phyloP scores from a whole-genome alignment of 2,113 vertebrate genomes.

The Indri indri region DNA sequence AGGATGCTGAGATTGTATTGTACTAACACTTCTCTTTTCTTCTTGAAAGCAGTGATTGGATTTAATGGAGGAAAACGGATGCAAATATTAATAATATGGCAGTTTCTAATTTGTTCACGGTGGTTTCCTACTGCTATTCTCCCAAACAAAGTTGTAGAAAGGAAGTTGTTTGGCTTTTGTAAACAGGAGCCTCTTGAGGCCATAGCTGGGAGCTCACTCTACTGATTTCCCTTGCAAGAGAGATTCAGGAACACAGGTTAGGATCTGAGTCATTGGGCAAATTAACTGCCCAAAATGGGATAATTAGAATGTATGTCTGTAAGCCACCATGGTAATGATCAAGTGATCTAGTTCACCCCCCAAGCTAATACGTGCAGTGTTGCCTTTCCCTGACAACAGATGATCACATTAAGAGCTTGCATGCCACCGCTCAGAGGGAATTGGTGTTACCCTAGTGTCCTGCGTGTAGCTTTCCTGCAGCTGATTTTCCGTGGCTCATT shows the following conservation, averaged over 20 bases:
- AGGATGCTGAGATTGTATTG: too few relatives aligned
- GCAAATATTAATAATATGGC: accelerated
- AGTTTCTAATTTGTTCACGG: neutral
- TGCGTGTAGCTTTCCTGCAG: neutral
- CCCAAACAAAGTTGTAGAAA: neutral
- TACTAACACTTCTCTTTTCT: neutral
- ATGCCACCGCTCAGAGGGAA: neutral
- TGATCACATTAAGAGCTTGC: neutral
- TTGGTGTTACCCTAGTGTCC: neutral
- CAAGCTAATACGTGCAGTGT: neutral
- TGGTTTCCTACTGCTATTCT: neutral
- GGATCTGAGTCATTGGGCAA: constrained; percentile 19
- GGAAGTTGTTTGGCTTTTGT: neutral
- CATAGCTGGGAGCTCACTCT: neutral
- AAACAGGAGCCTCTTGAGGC: neutral
- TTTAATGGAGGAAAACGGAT: neutral
- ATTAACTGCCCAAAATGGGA: constrained; percentile 37
- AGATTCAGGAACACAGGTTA: neutral
- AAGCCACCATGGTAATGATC: neutral
- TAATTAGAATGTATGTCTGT: constrained; percentile 57
- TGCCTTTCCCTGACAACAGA: neutral
- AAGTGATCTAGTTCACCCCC: neutral
- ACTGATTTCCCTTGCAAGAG: neutral
- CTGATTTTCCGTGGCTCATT: constrained; percentile 26
- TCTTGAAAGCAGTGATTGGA: neutral